phyloP scores from a whole-genome alignment of 2,888 invertebrate genomes.

The Andrena chrysosceles region DNA sequence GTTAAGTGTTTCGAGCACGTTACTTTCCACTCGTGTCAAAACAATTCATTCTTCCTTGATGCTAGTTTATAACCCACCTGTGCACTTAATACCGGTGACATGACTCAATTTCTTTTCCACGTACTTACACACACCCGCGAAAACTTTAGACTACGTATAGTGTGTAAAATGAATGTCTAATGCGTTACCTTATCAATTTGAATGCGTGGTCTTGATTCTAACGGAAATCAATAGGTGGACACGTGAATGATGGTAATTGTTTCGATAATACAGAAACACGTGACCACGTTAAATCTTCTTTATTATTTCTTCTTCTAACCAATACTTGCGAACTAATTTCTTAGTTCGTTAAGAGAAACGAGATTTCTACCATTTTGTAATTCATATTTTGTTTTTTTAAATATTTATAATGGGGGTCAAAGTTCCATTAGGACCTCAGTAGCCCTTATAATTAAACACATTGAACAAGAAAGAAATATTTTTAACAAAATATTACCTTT shows the following conservation, averaged over 20 bases:
- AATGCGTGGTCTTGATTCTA: slow-evolving; percentile 72
- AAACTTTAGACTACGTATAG: slow-evolving; percentile 12
- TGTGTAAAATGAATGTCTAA: slow-evolving; percentile 3
- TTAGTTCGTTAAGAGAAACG: too few species aligned
- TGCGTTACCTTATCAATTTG: slow-evolving; percentile 64
- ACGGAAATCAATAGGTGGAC: slow-evolving; percentile 75
- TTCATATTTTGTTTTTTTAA: background rate
- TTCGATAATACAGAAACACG: slow-evolving; percentile 29
- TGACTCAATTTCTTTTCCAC: background rate
- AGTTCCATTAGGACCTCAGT: too few species aligned
- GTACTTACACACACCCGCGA: slow-evolving; percentile 5
- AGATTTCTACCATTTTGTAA: background rate
- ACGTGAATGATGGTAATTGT: slow-evolving; percentile 64
- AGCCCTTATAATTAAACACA: too few species aligned
- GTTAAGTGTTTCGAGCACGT: background rate
- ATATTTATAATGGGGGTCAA: background rate
- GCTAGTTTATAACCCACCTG: background rate
- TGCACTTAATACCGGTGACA: background rate
- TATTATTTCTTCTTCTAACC: background rate
- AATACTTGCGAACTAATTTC: too few species aligned
- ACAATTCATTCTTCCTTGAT: background rate
- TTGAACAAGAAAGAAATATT: background rate
- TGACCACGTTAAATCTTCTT: slow-evolving; percentile 4
- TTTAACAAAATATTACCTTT: background rate
- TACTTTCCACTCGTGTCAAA: background rate